Evolutionary conservation across 2,113 vertebrate species (phyloP).

Genomic region (Gallinago media): DNA sequence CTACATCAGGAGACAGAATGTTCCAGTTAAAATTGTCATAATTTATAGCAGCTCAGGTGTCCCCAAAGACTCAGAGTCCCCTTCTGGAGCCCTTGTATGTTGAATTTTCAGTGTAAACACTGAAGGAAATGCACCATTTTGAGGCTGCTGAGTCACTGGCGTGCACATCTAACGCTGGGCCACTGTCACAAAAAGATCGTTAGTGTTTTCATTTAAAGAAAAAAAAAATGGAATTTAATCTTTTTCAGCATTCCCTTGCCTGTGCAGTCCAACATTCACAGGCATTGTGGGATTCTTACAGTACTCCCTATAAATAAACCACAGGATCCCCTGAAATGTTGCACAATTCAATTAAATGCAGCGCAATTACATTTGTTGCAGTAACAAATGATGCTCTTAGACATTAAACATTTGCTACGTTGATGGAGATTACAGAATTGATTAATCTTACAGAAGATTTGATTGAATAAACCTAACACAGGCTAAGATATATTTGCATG

Average conservation of each 20-base stretch:
- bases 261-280: not conserved
- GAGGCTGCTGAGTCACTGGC: not conserved
- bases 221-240: not conserved
- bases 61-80: not conserved
- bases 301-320: not conserved
- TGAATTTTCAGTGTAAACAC: not conserved
- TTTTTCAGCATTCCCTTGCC: not conserved
- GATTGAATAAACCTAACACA: not conserved
- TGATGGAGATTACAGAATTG: not conserved
- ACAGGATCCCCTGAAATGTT: not conserved
- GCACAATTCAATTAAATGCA: not conserved
- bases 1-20: not conserved
- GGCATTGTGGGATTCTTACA: not conserved
- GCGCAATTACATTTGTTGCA: not conserved
- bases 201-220: not conserved
- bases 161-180: not conserved
- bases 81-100: fast-evolving
- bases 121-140: not conserved
- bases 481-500: not conserved
- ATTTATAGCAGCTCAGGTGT: not conserved
- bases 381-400: not conserved
- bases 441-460: not conserved
- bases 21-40: not conserved
- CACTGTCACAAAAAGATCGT: not conserved
- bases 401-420: not conserved